Evolutionary conservation across 2,113 vertebrate genomes (phyloP).

Genomic region (Copsychus sechellarum): DNA sequence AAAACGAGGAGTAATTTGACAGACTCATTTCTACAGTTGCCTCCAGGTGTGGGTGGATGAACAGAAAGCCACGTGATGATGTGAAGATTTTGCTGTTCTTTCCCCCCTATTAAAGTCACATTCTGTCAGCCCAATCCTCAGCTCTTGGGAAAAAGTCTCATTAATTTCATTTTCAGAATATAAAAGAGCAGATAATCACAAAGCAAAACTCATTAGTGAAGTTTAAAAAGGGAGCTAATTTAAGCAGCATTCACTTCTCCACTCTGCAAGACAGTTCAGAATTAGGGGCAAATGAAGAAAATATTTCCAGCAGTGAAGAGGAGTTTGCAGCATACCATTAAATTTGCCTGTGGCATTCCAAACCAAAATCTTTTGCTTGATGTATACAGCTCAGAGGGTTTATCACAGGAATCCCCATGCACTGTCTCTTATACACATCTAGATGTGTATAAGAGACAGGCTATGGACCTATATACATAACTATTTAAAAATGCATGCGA

Average conservation of each 20-base stretch:
- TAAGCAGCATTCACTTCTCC: background rate
- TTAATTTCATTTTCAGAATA: slow-evolving; percentile 49
- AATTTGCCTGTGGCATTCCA: background rate
- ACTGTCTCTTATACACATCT: too few species aligned
- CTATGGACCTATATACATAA: background rate
- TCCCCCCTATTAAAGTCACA: slow-evolving; percentile 8
- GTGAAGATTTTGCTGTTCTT: slow-evolving; percentile 31
- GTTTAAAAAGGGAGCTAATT: slow-evolving; percentile 11
- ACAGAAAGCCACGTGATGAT: background rate
- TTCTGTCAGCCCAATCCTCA: slow-evolving; percentile 25
- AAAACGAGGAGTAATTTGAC: background rate
- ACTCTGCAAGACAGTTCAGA: background rate
- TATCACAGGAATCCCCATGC: background rate
- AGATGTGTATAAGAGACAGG: too few species aligned
- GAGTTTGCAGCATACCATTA: background rate
- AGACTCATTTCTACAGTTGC: slow-evolving; percentile 8
- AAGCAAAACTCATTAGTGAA: background rate
- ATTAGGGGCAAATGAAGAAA: background rate
- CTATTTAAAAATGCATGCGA: background rate
- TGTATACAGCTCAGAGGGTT: background rate
- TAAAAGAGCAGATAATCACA: slow-evolving; percentile 32
- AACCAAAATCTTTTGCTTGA: background rate
- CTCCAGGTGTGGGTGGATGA: slow-evolving; percentile 47
- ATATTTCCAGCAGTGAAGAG: background rate
- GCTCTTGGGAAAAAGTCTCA: background rate